Percentiles rank a stretch among this genome's conserved stretches.
These are phyloP conservation scores for Agriotes lineatus DNA, from an alignment of 2,888 invertebrate species.

Conservation along the genomic window DNA sequence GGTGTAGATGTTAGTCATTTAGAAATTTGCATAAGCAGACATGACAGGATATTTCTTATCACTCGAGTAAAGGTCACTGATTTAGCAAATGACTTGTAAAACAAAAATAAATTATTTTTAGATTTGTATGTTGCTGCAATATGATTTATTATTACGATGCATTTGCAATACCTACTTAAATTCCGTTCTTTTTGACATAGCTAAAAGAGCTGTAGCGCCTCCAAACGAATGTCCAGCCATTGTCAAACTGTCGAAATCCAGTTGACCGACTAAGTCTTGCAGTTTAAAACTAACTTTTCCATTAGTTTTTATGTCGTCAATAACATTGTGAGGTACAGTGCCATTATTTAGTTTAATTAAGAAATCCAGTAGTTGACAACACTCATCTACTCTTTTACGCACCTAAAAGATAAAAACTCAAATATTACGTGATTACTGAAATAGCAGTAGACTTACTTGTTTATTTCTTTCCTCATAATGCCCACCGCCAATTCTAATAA, in stretches of 20 bases:
- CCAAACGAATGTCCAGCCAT: constrained; percentile 78
- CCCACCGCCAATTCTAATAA: constrained; percentile 59
- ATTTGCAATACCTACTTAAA: constrained; percentile 67
- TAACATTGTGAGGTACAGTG: constrained; percentile 65
- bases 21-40: not conserved
- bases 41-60: too few species aligned
- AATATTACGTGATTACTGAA: too few species aligned
- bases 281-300: constrained; percentile 55
- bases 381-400: constrained; percentile 67
- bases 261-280: constrained; percentile 61
- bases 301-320: constrained; percentile 59
- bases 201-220: constrained; percentile 71
- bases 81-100: too few species aligned
- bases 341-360: constrained; percentile 68
- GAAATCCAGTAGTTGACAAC: constrained; percentile 66
- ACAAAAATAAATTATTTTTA: too few species aligned
- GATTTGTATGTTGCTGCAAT: too few species aligned
- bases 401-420: constrained; percentile 60
- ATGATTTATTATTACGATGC: too few species aligned
- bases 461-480: constrained; percentile 63
- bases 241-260: constrained; percentile 66
- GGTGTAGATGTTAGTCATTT: too few species aligned
- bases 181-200: constrained; percentile 68
- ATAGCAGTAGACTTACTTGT: constrained; percentile 61
- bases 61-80: too few species aligned